Base-by-base conservation (phyloP, 2,888 invertebrate species). In the Andrena fulva region DNA sequence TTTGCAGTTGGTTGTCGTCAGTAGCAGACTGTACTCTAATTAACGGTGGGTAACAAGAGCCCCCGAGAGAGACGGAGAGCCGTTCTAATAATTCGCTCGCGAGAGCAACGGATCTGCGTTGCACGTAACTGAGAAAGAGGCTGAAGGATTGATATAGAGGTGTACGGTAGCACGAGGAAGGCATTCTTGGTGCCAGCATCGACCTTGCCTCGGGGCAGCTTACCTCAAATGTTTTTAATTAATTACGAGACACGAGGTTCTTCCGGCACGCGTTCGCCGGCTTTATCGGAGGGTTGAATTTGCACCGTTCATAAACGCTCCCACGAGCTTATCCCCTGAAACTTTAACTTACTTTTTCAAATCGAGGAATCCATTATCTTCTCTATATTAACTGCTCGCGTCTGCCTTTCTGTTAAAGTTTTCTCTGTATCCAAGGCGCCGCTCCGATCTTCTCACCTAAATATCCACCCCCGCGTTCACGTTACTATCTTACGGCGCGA, bases 1-100 rank as follows among this genome's bases (percentile, higher is more conserved):
- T 89, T 90, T 87, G 85, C 90, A 89, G 90, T 89, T 86, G 85
- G 85, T 82, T 90, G 90, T 90, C 90, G 90, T 89, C 90, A 88
- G 86, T 90, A 88, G 84, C 89, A 91, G 91, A 91, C 90, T 91
- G 90, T 91, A 91, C 88, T 90, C 91, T 91, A 91, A 91, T 91
- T 91, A 91, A 91, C 91, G 88, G 90, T 71, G 82, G 80, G 85
- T 88, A 88, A 88, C 90, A 91, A 91, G 91, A 82, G 84, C 82
- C 77, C 87, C 88, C 83, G 83, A 85, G 88, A 87, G 88, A 86
- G 89, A 90, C 84, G 85, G 84, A 89, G 89, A 84, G 87, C 79
- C 85, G 84, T 89, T 90, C 88, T 90, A 90, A 91, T 91, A 90
- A 91, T 87, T 89, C 82, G 85, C 77, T 72, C 64, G 80, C 73